Conservation (phyloP, 53 echinoderm and acorn worm species). For the Patiria pectinifera region DNA sequence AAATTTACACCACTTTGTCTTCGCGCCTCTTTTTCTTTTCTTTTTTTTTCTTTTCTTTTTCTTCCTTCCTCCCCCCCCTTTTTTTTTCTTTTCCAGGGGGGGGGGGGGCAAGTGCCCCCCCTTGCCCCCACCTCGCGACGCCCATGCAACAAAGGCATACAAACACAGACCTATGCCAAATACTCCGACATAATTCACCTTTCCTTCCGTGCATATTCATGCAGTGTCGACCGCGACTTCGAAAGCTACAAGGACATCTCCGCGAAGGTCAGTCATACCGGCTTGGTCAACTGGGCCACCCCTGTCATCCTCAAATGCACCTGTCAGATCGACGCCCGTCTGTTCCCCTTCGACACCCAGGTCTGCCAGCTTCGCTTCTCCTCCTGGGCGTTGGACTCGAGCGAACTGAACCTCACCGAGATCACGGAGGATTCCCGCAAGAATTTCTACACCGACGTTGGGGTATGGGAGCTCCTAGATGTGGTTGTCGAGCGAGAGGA, state of each 20-base stretch:
- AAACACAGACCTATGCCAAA: too few relatives aligned
- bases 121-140: too few relatives aligned
- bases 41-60: too few relatives aligned
- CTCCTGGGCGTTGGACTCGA: slow-evolving; percentile 4
- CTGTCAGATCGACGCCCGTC: slow-evolving; percentile 13
- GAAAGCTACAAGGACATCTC: slow-evolving; percentile 51
- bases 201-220: background rate
- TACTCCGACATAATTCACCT: background rate
- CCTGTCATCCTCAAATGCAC: slow-evolving; percentile 24
- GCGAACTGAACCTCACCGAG: background rate
- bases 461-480: slow-evolving; percentile 27
- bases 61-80: too few relatives aligned
- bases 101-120: too few relatives aligned
- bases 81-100: too few relatives aligned
- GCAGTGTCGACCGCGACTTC: slow-evolving; percentile 18
- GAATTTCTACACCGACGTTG: background rate
- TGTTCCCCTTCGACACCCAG: slow-evolving; percentile 50
- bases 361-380: slow-evolving; percentile 10
- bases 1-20: too few relatives aligned
- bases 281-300: background rate
- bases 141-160: too few relatives aligned
- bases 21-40: too few relatives aligned
- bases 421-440: too few relatives aligned
- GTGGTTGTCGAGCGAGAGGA: background rate
- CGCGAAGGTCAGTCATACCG: background rate